phyloP scores from a whole-genome alignment of 2,113 vertebrate genomes.

The Polyodon spathula region DNA sequence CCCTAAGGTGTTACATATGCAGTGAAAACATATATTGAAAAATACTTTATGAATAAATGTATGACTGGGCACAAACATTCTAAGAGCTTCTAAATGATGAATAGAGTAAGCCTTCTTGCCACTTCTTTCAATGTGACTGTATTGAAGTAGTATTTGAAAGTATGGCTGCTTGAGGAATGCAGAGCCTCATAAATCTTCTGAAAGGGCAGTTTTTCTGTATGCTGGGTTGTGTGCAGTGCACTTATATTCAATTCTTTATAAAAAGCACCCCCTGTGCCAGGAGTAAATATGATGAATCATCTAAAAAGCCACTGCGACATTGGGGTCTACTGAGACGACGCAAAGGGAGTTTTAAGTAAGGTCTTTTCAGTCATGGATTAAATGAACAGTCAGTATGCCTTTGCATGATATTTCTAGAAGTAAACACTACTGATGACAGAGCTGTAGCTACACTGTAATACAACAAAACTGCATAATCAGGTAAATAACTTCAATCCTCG shows the following conservation, averaged over 20 bases:
- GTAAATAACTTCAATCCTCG: too few species aligned
- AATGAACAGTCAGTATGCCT: slow-evolving; percentile 2
- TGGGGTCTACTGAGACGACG: neutral
- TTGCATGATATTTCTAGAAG: neutral
- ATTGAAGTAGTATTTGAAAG: too few species aligned
- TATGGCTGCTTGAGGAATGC: neutral
- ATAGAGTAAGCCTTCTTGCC: too few species aligned
- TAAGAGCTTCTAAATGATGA: too few species aligned
- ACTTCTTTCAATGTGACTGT: too few species aligned
- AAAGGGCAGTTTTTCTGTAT: neutral
- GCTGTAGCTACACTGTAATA: too few species aligned
- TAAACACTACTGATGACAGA: neutral
- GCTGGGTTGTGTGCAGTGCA: neutral
- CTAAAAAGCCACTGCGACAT: neutral
- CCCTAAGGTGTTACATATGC: too few species aligned
- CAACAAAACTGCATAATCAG: too few species aligned
- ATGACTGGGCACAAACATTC: too few species aligned
- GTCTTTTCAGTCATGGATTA: too few species aligned
- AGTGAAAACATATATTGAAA: too few species aligned
- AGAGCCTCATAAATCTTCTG: neutral
- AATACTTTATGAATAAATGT: too few species aligned
- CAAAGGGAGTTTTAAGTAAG: neutral
- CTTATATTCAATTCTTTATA: neutral
- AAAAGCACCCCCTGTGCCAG: neutral
- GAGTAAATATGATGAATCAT: neutral